Percentiles rank a stretch among this genome's conserved stretches.
Evolutionary conservation across 92 coral and sea anemone species (phyloP).

Genomic region (Heteractis magnifica): DNA sequence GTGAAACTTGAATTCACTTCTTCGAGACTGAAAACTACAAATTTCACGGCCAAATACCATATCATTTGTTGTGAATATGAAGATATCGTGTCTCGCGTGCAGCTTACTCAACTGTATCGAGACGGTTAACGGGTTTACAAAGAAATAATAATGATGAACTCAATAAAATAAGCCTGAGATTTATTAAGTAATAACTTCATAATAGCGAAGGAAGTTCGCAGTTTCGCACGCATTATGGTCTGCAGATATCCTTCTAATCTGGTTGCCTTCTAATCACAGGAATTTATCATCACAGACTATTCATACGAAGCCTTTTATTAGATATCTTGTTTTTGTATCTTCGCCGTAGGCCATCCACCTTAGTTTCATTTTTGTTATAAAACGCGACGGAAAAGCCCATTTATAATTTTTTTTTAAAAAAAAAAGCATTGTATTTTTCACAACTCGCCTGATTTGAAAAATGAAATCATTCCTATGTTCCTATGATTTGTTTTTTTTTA

Average conservation of each 20-base stretch:
- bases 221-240: not conserved
- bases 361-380: not conserved
- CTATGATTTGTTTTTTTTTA: not conserved
- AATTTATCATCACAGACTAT: not conserved
- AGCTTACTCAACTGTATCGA: not conserved
- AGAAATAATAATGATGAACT: not conserved
- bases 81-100: not conserved
- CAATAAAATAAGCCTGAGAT: not conserved
- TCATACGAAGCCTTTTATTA: not conserved
- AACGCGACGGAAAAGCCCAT: too few relatives aligned
- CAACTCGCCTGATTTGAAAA: not conserved
- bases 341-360: not conserved
- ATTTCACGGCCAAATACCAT: too few relatives aligned
- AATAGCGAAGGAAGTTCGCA: not conserved
- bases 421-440: too few relatives aligned
- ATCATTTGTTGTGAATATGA: not conserved
- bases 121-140: not conserved
- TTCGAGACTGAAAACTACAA: too few relatives aligned
- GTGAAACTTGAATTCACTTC: too few relatives aligned
- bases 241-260: not conserved
- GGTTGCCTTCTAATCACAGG: not conserved
- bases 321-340: not conserved
- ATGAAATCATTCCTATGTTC: not conserved
- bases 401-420: too few relatives aligned
- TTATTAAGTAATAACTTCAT: not conserved